These are phyloP conservation scores for Laspeyria flexula DNA, from an alignment of 2,888 invertebrate species.

Conservation along the genomic window DNA sequence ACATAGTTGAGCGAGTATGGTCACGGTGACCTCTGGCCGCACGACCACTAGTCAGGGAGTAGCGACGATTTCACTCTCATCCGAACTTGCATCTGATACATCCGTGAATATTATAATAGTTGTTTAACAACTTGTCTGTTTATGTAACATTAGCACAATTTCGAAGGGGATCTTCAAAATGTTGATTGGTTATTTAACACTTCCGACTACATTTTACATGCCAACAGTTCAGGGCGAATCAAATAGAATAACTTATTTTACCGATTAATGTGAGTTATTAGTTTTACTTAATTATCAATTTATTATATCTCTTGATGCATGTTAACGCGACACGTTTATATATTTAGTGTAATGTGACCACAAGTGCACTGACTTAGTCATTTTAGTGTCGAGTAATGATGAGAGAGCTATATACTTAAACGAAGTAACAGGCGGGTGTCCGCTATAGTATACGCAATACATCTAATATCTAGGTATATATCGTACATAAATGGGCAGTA, in stretches of 20 bases:
- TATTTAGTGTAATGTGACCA: not conserved
- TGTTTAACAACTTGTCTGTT: conserved; percentile 10
- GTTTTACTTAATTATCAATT: too few relatives aligned
- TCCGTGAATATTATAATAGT: conserved; percentile 2
- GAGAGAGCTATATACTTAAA: not conserved
- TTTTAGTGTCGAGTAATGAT: not conserved
- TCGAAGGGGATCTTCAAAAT: not conserved
- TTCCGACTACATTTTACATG: too few relatives aligned
- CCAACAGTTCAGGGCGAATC: too few relatives aligned
- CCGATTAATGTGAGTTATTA: too few relatives aligned
- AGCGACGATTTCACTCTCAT: conserved; percentile 29
- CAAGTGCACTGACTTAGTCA: not conserved
- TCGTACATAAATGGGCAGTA: not conserved
- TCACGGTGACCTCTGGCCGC: not conserved
- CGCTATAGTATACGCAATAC: too few relatives aligned
- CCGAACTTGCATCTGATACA: conserved; percentile 3
- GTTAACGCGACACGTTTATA: not conserved
- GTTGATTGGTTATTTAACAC: too few relatives aligned
- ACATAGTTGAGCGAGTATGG: too few relatives aligned
- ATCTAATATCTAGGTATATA: too few relatives aligned
- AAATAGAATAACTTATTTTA: too few relatives aligned
- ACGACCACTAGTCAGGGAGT: conserved; percentile 6
- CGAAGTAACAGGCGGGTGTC: too few relatives aligned
- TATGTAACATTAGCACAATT: conserved; percentile 4
- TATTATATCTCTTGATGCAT: too few relatives aligned